Base-by-base conservation (phyloP, 2,797 vertebrate species). In the Aselliscus stoliczkanus region DNA sequence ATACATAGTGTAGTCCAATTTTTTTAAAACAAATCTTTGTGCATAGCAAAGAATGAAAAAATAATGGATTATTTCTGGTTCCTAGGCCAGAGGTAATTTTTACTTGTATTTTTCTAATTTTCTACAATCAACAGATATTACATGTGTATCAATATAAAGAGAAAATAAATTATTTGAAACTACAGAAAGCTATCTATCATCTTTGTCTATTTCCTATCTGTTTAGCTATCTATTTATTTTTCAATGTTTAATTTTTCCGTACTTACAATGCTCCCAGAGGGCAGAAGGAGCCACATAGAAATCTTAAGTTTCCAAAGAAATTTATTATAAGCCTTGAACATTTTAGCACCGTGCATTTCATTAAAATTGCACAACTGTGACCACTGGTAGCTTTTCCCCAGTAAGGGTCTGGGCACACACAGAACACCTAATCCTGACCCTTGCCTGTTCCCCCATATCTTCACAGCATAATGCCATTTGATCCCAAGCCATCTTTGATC, bases 401-500 rank as follows among this genome's bases (percentile, higher is more conserved):
- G 5, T 2, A 23, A 88, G 81, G 37, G 83, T 9, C 1, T 5
- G 25, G 44, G 54, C 6, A 0, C 4, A 3, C 2, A 17, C 12
- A 15, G 44, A 42, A 25, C 72, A 37, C 60, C 60, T 27, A 52
- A 34, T 75, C 65, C 73, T 60, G 82, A 95, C 69, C 82, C 52
- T 73, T 8, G 77, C 85, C 95, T 96, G n/a, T 65, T 65, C 80
- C 81, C 97, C 90, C 77, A 58, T 75, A 62, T 84, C 97, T 95
- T 97, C 97, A 95, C 88, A 96, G 96, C 84, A 65, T 96, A 97
- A 97, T 96, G 85, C 94, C 95, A 97, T 97, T 98, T 98, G 98
- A 98, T 98, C 94, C 96, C 83, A 73, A 96, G 2, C 95, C 96
- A 98, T 97, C 97, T 98, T 98, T 98, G 98, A 98, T 98, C 98